These are phyloP conservation scores for Aphis gossypii DNA, from an alignment of 1,140 invertebrate species.

Conservation along the genomic window DNA sequence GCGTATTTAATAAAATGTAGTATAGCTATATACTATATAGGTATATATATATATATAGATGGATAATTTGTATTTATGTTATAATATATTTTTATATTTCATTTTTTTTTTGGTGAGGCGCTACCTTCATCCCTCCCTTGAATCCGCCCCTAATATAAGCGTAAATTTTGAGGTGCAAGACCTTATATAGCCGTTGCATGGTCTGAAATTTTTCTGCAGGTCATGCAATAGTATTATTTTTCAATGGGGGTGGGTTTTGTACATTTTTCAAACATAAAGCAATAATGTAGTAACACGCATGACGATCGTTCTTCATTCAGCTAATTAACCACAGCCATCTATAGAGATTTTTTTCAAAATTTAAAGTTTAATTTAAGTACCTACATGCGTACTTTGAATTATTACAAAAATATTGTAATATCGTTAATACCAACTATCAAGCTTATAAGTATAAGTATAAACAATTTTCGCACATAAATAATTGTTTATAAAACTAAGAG, in stretches of 20 bases:
- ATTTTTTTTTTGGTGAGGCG: too few species aligned
- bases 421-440: neutral
- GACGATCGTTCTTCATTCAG: neutral
- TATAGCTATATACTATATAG: too few species aligned
- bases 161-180: neutral
- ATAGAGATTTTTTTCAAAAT: neutral
- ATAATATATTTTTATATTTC: too few species aligned
- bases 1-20: too few species aligned
- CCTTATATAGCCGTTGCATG: neutral
- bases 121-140: too few species aligned
- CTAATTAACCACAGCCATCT: neutral
- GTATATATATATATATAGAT: too few species aligned
- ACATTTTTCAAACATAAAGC: neutral
- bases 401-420: neutral
- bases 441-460: neutral
- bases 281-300: neutral
- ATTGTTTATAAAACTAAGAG: neutral
- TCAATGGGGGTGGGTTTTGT: neutral
- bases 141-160: too few species aligned
- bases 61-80: too few species aligned
- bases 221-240: neutral
- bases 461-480: neutral
- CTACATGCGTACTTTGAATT: neutral
- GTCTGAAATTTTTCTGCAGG: neutral
- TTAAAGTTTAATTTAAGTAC: neutral